These are phyloP conservation scores for Hemicentrotus pulcherrimus DNA, from an alignment of 35 echinoderm and acorn worm genomes.

Conservation along the genomic window DNA sequence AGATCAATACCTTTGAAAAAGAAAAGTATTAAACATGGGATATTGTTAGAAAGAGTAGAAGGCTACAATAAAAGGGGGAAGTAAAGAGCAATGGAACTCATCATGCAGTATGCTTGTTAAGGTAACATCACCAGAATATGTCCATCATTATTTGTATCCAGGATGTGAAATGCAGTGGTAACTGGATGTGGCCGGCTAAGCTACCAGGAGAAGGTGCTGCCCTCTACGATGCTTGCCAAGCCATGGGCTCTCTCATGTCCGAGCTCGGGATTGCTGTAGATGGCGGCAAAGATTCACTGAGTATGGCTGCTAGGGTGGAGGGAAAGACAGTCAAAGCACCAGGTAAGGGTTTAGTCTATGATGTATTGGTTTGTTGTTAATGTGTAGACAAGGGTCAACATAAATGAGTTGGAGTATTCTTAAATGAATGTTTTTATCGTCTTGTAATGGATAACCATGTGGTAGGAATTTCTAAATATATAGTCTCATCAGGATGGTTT, in stretches of 20 bases:
- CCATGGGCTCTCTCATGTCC: constrained; percentile 95
- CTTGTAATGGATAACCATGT: no score
- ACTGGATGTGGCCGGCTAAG: constrained; percentile 99
- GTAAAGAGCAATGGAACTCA: no score
- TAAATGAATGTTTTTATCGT: background rate
- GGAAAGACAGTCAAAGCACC: constrained; percentile 93
- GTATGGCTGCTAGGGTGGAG: constrained; percentile 94
- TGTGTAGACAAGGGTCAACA: no score
- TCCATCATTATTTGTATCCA: background rate
- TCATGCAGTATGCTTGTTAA: no score
- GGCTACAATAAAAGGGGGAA: no score
- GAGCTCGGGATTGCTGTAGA: constrained; percentile 92
- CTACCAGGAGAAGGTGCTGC: constrained; percentile 92
- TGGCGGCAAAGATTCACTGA: constrained; percentile 96
- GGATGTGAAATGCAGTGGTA: constrained; percentile 98
- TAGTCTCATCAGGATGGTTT: no score
- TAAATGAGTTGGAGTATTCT: background rate
- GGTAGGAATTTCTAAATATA: no score
- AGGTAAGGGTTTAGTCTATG: constrained; percentile 55
- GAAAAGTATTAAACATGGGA: no score
- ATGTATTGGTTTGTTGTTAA: background rate
- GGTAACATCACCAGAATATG: background rate
- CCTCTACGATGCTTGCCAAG: constrained; percentile 85
- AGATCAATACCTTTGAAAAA: no score
- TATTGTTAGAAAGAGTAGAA: no score